These are phyloP conservation scores for Tyrannus savana DNA, from an alignment of 2,113 vertebrate species.

Conservation along the genomic window DNA sequence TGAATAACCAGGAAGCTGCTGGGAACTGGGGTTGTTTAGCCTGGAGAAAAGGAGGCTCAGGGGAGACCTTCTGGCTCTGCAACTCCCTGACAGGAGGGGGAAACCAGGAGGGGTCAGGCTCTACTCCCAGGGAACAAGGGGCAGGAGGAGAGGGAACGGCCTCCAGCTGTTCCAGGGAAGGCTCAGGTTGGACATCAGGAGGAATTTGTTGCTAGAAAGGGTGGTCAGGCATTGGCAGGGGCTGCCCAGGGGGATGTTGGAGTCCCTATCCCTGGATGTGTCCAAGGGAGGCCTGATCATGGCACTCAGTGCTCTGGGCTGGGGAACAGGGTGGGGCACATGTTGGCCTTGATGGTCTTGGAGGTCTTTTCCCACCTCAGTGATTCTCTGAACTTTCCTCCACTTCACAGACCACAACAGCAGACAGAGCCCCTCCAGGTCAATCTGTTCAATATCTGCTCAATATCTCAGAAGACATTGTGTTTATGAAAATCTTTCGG, in stretches of 20 bases:
- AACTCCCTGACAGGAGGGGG: neutral
- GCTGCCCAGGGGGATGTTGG: rapidly evolving
- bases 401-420: rapidly evolving
- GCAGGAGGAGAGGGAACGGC: neutral
- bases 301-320: neutral
- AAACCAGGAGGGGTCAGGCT: neutral
- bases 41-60: neutral
- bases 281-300: rapidly evolving
- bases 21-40: neutral
- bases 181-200: neutral
- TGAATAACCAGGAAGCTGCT: neutral
- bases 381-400: neutral
- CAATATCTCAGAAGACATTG: neutral
- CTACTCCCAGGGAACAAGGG: neutral
- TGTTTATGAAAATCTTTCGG: neutral
- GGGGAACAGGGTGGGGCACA: neutral
- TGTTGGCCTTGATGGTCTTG: rapidly evolving
- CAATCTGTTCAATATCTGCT: neutral
- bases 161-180: neutral
- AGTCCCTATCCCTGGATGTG: neutral
- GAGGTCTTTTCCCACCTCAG: neutral
- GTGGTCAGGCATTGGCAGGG: rapidly evolving
- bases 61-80: neutral
- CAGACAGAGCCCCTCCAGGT: neutral
- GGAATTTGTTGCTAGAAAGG: neutral